Evolutionary conservation across 2,113 vertebrate genomes (phyloP).

Genomic region (Bothrops jararaca): DNA sequence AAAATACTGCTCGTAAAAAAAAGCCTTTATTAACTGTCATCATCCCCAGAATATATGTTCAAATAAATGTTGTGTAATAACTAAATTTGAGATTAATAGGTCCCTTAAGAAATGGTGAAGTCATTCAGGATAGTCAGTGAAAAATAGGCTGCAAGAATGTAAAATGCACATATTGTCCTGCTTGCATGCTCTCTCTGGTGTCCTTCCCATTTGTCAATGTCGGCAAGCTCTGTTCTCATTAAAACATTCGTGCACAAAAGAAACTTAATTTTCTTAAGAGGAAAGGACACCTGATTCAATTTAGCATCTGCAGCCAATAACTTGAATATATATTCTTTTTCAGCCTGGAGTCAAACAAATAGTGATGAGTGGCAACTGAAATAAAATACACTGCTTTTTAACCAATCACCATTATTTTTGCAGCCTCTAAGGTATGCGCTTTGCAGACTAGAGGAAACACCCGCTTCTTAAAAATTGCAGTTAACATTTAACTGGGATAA

Average conservation of each 20-base stretch:
- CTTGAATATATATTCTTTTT: constrained; percentile 77
- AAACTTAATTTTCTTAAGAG: constrained; percentile 99
- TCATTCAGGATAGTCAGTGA: constrained; percentile 83
- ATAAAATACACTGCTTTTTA: constrained; percentile 76
- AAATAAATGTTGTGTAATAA: constrained; percentile 96
- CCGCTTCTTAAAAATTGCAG: constrained; percentile 51
- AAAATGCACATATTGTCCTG: constrained; percentile 88
- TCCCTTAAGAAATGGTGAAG: constrained; percentile 80
- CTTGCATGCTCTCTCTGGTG: constrained; percentile 79
- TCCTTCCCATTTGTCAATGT: constrained; percentile 96
- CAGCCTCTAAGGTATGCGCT: constrained; percentile 68
- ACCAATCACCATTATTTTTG: constrained; percentile 63
- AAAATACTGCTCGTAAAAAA: constrained; percentile 87
- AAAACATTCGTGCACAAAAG: constrained; percentile 86
- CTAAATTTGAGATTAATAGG: constrained; percentile 91
- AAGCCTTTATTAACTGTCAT: constrained; percentile 97
- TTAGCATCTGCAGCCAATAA: constrained; percentile 77
- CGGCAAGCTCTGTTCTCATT: constrained; percentile 87
- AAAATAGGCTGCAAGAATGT: constrained; percentile 85
- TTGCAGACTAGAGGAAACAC: constrained; percentile 48
- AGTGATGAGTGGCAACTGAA: constrained; percentile 74
- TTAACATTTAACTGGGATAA: constrained; percentile 42
- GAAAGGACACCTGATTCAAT: constrained; percentile 99
- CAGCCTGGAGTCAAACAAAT: constrained; percentile 74
- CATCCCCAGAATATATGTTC: constrained; percentile 92